A percentile compares a stretch with the other conserved stretches of the same genome.
Conservation (phyloP, 1,140 invertebrate species). For the Frieseomelitta varia region DNA sequence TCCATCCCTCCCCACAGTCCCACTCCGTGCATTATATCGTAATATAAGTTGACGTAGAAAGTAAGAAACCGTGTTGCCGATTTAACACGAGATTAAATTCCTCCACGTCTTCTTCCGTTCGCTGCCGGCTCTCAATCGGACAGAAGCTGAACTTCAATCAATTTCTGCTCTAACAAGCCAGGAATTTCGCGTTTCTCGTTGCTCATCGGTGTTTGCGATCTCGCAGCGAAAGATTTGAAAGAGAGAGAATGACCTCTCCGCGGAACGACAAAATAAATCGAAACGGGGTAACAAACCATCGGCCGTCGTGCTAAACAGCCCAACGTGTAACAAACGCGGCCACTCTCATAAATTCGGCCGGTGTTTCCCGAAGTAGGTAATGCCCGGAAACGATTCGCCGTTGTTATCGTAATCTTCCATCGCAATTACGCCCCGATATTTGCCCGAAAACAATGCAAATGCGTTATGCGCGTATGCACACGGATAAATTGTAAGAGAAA, state of each 20-base stretch:
- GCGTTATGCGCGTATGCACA: conserved; percentile 13
- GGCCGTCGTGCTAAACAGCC: background rate
- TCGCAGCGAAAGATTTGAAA: background rate
- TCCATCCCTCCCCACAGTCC: no score
- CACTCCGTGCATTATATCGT: background rate
- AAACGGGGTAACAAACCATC: background rate
- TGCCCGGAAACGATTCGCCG: background rate
- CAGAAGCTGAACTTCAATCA: background rate
- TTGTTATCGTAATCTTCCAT: conserved; percentile 35
- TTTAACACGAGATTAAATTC: conserved; percentile 3
- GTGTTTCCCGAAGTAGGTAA: background rate
- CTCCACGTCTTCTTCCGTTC: background rate
- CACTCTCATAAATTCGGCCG: conserved; percentile 38
- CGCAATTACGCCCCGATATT: conserved; percentile 47
- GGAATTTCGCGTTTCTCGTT: background rate
- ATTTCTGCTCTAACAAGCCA: background rate
- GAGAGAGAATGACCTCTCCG: background rate
- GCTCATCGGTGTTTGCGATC: no score
- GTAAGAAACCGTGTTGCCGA: background rate
- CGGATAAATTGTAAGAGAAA: conserved; percentile 45
- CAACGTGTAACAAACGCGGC: background rate
- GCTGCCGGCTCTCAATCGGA: background rate
- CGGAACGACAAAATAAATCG: background rate
- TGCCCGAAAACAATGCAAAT: conserved; percentile 39
- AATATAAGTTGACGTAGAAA: background rate